These are phyloP conservation scores for Otolemur garnettii DNA, from an alignment of 2,113 vertebrate genomes.

Conservation along the genomic window DNA sequence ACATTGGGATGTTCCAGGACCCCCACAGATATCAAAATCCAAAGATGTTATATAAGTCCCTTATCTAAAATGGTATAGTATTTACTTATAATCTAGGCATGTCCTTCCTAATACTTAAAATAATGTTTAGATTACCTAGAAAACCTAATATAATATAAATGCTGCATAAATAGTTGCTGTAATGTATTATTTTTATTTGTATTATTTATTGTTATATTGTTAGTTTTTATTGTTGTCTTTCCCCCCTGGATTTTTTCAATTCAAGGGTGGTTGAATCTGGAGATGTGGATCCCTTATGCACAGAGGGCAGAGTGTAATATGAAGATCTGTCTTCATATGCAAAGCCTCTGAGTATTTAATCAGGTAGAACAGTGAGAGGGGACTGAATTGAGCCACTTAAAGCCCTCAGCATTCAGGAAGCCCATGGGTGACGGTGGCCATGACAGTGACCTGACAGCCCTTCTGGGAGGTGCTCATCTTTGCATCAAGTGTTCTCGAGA, in stretches of 20 bases:
- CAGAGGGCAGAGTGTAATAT: not conserved
- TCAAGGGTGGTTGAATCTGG: not conserved
- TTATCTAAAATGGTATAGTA: not conserved
- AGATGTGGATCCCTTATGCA: not conserved
- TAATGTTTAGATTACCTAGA: not conserved
- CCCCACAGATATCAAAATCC: not conserved
- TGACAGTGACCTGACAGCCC: no score
- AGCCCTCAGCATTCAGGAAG: not conserved
- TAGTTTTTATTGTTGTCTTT: not conserved
- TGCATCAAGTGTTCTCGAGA: not conserved
- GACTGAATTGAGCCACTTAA: not conserved
- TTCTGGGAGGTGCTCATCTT: not conserved
- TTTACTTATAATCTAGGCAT: not conserved
- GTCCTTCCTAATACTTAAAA: not conserved
- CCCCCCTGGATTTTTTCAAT: not conserved
- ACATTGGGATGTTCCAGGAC: not conserved
- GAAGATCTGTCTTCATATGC: not conserved
- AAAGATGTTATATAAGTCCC: not conserved
- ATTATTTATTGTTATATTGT: not conserved
- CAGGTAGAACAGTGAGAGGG: not conserved
- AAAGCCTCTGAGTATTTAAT: not conserved
- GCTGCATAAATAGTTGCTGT: not conserved
- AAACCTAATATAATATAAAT: not conserved
- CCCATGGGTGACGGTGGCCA: not conserved
- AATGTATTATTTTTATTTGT: not conserved